Percentiles rank a stretch among this genome's conserved stretches.
These are phyloP conservation scores for Platanista minor DNA, from an alignment of 2,113 vertebrate genomes.

Conservation along the genomic window DNA sequence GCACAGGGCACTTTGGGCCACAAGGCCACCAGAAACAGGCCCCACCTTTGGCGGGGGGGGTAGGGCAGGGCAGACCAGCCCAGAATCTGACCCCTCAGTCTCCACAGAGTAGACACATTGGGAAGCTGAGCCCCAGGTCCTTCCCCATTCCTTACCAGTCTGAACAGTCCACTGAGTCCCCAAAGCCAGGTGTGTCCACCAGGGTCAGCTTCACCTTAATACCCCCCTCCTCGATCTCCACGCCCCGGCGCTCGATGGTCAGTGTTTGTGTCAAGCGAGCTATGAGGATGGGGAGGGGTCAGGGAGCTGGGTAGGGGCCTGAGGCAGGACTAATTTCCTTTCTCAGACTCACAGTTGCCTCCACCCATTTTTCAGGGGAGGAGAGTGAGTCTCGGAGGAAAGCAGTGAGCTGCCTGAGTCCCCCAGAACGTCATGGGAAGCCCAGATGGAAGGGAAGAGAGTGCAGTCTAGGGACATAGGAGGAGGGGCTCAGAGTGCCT, in stretches of 20 bases:
- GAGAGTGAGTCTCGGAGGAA: background rate
- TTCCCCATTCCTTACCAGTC: conserved; percentile 72
- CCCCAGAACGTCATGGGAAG: background rate
- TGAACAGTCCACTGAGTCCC: conserved; percentile 77
- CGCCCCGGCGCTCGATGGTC: conserved; percentile 71
- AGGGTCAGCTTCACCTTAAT: conserved; percentile 78
- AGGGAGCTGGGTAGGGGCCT: background rate
- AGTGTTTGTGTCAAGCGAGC: conserved; percentile 66
- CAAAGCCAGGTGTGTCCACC: conserved; percentile 80
- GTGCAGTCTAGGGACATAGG: background rate
- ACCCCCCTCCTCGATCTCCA: conserved; percentile 76
- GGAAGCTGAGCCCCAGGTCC: conserved; percentile 23
- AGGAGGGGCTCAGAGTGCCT: background rate
- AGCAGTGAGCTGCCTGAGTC: background rate
- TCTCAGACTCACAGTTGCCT: background rate
- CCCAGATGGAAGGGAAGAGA: background rate
- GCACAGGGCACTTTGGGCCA: background rate
- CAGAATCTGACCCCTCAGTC: background rate
- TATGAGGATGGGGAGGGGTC: background rate
- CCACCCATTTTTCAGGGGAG: background rate
- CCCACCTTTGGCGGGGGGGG: background rate
- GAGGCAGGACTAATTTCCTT: background rate
- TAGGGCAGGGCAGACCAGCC: background rate
- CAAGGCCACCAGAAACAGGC: background rate
- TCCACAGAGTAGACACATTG: background rate